A percentile compares a stretch with the other conserved stretches of the same genome.
Evolutionary conservation across 2,797 vertebrate species (phyloP).

Genomic region (Leptatherina wallacei): DNA sequence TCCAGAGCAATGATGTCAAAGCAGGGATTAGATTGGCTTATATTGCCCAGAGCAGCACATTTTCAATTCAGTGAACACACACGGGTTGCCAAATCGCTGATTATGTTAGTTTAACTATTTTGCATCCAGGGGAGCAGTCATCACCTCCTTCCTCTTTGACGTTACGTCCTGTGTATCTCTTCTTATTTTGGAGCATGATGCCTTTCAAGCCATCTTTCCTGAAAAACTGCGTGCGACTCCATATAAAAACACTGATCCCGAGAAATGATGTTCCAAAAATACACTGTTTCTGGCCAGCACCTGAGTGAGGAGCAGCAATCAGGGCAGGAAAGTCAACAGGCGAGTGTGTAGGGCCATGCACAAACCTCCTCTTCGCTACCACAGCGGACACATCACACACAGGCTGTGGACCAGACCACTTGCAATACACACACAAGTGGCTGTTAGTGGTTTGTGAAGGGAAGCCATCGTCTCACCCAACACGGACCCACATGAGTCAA

Average conservation of each 20-base stretch:
- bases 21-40: slow-evolving; percentile 74
- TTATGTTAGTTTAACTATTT: slow-evolving; percentile 64
- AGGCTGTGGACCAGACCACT: slow-evolving; percentile 75
- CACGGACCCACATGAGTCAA: slow-evolving; percentile 70
- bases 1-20: slow-evolving; percentile 71
- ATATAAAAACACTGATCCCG: slow-evolving; percentile 38
- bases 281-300: slow-evolving; percentile 55
- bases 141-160: slow-evolving; percentile 24
- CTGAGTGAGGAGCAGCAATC: slow-evolving; percentile 50
- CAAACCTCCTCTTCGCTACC: slow-evolving; percentile 65
- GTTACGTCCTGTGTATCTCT: slow-evolving; percentile 4
- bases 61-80: slow-evolving; percentile 63
- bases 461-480: slow-evolving; percentile 74
- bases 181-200: slow-evolving; percentile 13
- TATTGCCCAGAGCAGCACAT: slow-evolving; percentile 65
- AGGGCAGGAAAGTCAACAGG: slow-evolving; percentile 64
- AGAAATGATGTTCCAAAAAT: slow-evolving; percentile 68
- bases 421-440: slow-evolving; percentile 71
- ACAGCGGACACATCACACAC: slow-evolving; percentile 75
- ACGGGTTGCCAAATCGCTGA: slow-evolving; percentile 61
- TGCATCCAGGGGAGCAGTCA: slow-evolving; percentile 37
- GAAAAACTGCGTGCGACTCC: slow-evolving; percentile 34
- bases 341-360: slow-evolving; percentile 31
- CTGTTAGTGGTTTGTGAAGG: slow-evolving; percentile 78
- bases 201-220: slow-evolving; percentile 32